Evolutionary conservation across 2,888 invertebrate genomes (phyloP).

Genomic region (Sthenelais limicola): DNA sequence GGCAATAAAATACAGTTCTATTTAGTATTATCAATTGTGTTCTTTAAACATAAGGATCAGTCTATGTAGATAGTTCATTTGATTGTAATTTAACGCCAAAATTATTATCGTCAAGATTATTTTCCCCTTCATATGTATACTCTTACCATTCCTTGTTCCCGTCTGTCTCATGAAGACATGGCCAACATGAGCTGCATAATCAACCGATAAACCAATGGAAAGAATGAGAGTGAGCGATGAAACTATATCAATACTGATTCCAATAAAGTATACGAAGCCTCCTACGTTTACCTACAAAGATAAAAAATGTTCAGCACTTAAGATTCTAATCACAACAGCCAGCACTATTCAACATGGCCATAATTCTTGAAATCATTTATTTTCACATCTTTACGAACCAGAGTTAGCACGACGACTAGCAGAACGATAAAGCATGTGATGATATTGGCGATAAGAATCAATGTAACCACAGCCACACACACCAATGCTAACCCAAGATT

Average conservation of each 20-base stretch:
- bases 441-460: constrained; percentile 82
- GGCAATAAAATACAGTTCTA: too few relatives aligned
- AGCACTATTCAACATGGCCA: too few relatives aligned
- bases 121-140: background rate
- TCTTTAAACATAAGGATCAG: too few relatives aligned
- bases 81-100: too few relatives aligned
- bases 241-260: constrained; percentile 85
- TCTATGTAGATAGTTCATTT: too few relatives aligned
- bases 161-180: constrained; percentile 83
- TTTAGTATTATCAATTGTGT: too few relatives aligned
- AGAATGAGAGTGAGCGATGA: constrained; percentile 86
- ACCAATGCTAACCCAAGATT: constrained; percentile 83
- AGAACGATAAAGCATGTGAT: constrained; percentile 87
- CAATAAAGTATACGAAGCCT: constrained; percentile 78
- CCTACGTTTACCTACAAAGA: constrained; percentile 71
- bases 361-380: background rate
- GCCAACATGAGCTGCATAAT: constrained; percentile 81
- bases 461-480: constrained; percentile 85
- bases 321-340: too few relatives aligned
- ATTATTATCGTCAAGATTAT: too few relatives aligned
- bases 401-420: constrained; percentile 77
- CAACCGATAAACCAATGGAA: constrained; percentile 86
- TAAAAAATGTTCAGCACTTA: too few relatives aligned
- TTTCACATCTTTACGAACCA: constrained; percentile 71
- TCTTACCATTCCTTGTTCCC: constrained; percentile 73